Evolutionary conservation across 2,888 invertebrate genomes (phyloP).

Genomic region (Hydrotaea cyrtoneurina): DNA sequence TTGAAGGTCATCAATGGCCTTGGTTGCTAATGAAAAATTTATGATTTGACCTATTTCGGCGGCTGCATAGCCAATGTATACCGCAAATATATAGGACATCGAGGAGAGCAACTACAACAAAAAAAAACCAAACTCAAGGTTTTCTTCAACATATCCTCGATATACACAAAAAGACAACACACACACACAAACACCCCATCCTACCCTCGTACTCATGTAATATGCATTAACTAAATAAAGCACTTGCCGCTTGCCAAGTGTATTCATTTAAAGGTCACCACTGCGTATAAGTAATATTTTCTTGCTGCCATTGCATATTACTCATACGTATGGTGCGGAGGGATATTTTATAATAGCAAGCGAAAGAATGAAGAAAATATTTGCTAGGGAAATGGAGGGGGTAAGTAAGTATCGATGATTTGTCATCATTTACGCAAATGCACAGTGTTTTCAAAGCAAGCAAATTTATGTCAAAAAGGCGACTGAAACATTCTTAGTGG

Average conservation of each 20-base stretch:
- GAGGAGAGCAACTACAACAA: neutral
- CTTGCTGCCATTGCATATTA: neutral
- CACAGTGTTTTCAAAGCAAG: too few species aligned
- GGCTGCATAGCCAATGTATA: neutral
- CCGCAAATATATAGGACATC: conserved; percentile 12
- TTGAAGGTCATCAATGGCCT: conserved; percentile 60
- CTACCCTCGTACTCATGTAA: neutral
- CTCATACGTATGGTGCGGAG: neutral
- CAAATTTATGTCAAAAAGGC: too few species aligned
- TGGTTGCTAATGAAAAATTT: conserved; percentile 59
- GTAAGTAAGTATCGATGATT: neutral
- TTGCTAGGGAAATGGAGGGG: too few species aligned
- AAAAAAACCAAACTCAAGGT: conserved; percentile 2
- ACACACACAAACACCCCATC: neutral
- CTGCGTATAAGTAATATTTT: conserved; percentile 6
- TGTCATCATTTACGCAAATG: too few species aligned
- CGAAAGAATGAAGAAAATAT: too few species aligned
- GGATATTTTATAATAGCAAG: neutral
- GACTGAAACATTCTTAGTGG: too few species aligned
- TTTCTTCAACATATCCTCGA: neutral
- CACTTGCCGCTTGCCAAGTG: neutral
- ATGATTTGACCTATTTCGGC: conserved; percentile 62
- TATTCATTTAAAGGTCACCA: conserved; percentile 13
- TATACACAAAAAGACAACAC: neutral
- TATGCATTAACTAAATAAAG: neutral